These are phyloP conservation scores for Eristalis tenax DNA, from an alignment of 2,888 invertebrate genomes.

Conservation along the genomic window DNA sequence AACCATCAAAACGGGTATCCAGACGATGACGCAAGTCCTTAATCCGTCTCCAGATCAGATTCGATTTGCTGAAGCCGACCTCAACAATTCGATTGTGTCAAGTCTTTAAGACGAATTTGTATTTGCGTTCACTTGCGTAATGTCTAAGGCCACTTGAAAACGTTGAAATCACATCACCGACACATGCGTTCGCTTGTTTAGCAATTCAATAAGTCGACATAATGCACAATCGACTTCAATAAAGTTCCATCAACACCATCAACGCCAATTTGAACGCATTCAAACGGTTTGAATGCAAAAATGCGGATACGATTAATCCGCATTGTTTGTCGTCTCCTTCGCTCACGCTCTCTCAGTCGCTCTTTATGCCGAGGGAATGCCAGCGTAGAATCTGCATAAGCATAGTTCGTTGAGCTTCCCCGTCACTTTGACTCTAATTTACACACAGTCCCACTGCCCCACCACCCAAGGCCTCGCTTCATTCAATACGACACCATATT, in stretches of 20 bases:
- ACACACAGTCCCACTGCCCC: background rate
- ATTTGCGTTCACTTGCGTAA: background rate
- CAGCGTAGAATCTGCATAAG: slow-evolving; percentile 23
- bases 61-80: background rate
- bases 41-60: background rate
- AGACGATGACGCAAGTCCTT: background rate
- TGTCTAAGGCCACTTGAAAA: background rate
- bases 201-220: background rate
- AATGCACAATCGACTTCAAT: background rate
- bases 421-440: slow-evolving; percentile 29
- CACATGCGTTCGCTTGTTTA: background rate
- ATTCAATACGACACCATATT: background rate
- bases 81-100: background rate
- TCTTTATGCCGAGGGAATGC: background rate
- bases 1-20: background rate
- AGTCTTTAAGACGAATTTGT: background rate
- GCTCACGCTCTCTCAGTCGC: background rate
- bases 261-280: slow-evolving; percentile 14
- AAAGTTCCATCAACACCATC: background rate
- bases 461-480: background rate
- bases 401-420: slow-evolving; percentile 29
- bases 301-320: slow-evolving; percentile 1
- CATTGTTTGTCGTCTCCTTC: background rate
- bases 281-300: slow-evolving; percentile 20
- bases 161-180: background rate